A percentile compares a stretch with the other conserved stretches of the same genome.
Evolutionary conservation across 2,797 vertebrate species (phyloP).

Genomic region (Gobionotothen gibberifrons): DNA sequence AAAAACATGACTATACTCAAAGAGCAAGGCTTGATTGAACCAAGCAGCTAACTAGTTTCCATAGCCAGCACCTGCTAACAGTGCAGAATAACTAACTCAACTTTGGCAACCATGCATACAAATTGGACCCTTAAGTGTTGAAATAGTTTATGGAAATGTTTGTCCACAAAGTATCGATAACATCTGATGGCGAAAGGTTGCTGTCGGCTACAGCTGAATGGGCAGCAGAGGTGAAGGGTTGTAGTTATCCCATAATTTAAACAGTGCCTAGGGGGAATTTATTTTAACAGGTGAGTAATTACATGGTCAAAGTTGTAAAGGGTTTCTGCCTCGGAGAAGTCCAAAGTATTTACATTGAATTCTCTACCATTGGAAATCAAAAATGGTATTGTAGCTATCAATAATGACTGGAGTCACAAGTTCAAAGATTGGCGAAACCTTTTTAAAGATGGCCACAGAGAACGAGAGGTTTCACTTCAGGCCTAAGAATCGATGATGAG

Average conservation of each 20-base stretch:
- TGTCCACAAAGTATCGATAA: constrained; percentile 36
- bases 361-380: constrained; percentile 12
- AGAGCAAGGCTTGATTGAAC: constrained; percentile 27
- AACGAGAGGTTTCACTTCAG: constrained; percentile 9
- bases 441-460: constrained; percentile 8
- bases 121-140: constrained; percentile 10
- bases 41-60: constrained; percentile 26
- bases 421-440: not conserved
- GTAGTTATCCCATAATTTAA: constrained; percentile 49
- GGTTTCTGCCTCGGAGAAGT: constrained; percentile 12
- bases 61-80: constrained; percentile 38
- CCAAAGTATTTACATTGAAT: constrained; percentile 18
- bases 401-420: constrained; percentile 6
- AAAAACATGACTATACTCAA: constrained; percentile 34
- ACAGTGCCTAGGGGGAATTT: constrained; percentile 3
- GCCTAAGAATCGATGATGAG: constrained; percentile 9
- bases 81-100: constrained; percentile 13
- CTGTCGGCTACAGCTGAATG: constrained; percentile 36
- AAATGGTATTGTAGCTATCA: constrained; percentile 5
- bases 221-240: constrained; percentile 51
- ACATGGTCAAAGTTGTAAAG: constrained; percentile 13
- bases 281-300: constrained; percentile 42
- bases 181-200: constrained; percentile 38
- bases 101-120: constrained; percentile 39
- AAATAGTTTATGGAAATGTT: constrained; percentile 43